Evolutionary conservation across 2,888 invertebrate genomes (phyloP), one percentile per base, ranked within the genome.

Genomic region (Hipparchia sbordonii): DNA sequence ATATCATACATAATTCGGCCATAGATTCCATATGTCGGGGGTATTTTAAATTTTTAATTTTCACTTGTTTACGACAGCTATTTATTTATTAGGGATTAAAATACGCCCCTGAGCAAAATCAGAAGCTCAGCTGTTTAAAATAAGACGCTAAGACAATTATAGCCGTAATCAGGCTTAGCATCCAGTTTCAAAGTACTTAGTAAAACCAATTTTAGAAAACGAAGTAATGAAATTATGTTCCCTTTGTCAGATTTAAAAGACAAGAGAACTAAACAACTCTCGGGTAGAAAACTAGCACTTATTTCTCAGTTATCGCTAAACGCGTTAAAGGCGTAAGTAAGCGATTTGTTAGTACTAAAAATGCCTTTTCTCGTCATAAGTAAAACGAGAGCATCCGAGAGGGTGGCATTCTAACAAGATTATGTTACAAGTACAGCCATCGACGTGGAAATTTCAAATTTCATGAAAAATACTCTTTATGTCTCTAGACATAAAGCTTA

Each of bases 321-420:
- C 10, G 13, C 57, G 8, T 59, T 59, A 59, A 59, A 66, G 60
- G n/a, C 73, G 39, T 39, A 39, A 39, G 39, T 39, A 39, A 76
- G 75, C 69, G 75, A 74, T 75, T 72, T 72, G 60, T 76, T 63
- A 59, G 39, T 67, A 73, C 65, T 74, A 71, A 73, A 76, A 74
- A 75, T 75, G 77, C 71, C 74, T 75, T 70, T 71, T 72, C 73
- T 68, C 74, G 73, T 76, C 74, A 74, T 77, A 75, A 76, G 74
- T 73, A 77, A 77, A 79, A 76, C 61, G 77, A 77, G 79, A 82
- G 80, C 84, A 82, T 76, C 76, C 77, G 79, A 75, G 74, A 77
- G 74, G 74, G 78, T 76, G 73, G 76, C 78, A 78, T 79, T 78
- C 77, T 81, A 82, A 82, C 80, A 76, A 80, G 83, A 85, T 84